Evolutionary conservation across 1,140 invertebrate species (phyloP).

Genomic region (Paraescarpia echinospica): DNA sequence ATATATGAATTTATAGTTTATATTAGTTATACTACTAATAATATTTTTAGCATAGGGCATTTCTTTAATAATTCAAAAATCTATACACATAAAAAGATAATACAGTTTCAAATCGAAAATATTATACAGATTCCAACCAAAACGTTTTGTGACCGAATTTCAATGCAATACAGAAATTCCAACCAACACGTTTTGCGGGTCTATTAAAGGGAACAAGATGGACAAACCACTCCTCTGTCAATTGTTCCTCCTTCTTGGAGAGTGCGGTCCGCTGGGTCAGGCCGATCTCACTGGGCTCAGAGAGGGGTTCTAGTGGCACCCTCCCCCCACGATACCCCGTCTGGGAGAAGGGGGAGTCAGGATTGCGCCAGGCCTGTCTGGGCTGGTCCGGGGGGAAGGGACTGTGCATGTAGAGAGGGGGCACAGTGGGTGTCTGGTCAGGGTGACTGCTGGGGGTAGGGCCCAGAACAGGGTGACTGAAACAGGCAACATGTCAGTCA

Average conservation of each 20-base stretch:
- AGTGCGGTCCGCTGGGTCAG: conserved; percentile 40
- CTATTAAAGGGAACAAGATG: not conserved
- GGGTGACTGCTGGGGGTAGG: not conserved
- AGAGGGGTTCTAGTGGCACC: conserved; percentile 39
- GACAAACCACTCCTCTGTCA: conserved; percentile 51
- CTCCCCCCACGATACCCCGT: conserved; percentile 23
- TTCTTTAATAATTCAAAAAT: no score
- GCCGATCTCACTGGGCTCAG: conserved; percentile 29
- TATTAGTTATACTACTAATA: no score
- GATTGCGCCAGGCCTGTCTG: conserved; percentile 39
- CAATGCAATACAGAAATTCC: no score
- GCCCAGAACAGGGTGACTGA: not conserved
- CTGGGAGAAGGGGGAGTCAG: conserved; percentile 35
- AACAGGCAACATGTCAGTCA: not conserved
- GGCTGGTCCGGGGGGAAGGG: conserved; percentile 38
- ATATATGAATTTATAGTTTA: no score
- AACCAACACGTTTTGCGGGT: no score
- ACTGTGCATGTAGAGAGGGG: conserved; percentile 16
- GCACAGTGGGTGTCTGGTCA: conserved; percentile 34
- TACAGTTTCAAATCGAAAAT: no score
- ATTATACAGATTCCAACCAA: no score
- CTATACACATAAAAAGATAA: no score
- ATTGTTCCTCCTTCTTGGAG: conserved; percentile 47
- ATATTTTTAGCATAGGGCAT: no score
- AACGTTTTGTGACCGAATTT: no score